These are phyloP conservation scores for Drosophila fungiperda DNA, from an alignment of 2,888 invertebrate species.

Conservation along the genomic window DNA sequence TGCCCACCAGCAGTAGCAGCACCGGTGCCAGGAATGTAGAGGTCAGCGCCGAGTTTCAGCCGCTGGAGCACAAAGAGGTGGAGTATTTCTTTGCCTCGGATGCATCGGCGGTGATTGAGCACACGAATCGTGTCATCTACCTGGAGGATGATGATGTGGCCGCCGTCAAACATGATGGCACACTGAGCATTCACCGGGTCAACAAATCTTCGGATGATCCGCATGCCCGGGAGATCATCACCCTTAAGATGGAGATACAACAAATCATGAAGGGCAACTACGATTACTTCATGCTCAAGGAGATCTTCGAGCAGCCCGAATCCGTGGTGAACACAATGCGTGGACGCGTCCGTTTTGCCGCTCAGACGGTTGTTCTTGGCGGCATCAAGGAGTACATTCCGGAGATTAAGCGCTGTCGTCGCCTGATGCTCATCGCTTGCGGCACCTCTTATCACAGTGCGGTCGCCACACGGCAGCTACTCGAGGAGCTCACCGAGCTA, in stretches of 20 bases:
- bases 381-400: conserved; percentile 99
- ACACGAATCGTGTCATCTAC: conserved; percentile 98
- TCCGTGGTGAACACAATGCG: conserved; percentile 99
- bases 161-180: conserved; percentile 98
- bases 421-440: conserved; percentile 98
- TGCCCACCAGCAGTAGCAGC: conserved; percentile 37
- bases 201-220: conserved; percentile 92
- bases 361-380: conserved; percentile 94
- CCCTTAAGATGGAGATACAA: conserved; percentile 98
- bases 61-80: conserved; percentile 95
- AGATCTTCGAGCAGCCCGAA: conserved; percentile 99
- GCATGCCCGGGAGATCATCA: conserved; percentile 96
- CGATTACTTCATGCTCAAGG: conserved; percentile 99
- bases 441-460: conserved; percentile 99
- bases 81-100: conserved; percentile 99
- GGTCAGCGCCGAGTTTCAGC: conserved; percentile 96
- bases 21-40: conserved; percentile 84
- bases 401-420: conserved; percentile 97
- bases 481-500: conserved; percentile 98
- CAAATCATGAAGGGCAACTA: conserved; percentile 99
- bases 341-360: conserved; percentile 96
- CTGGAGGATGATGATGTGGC: conserved; percentile 98
- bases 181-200: conserved; percentile 97
- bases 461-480: conserved; percentile 95
- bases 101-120: conserved; percentile 99